These are phyloP conservation scores for Acromyrmex charruanus DNA, from an alignment of 1,140 invertebrate genomes.

Conservation along the genomic window DNA sequence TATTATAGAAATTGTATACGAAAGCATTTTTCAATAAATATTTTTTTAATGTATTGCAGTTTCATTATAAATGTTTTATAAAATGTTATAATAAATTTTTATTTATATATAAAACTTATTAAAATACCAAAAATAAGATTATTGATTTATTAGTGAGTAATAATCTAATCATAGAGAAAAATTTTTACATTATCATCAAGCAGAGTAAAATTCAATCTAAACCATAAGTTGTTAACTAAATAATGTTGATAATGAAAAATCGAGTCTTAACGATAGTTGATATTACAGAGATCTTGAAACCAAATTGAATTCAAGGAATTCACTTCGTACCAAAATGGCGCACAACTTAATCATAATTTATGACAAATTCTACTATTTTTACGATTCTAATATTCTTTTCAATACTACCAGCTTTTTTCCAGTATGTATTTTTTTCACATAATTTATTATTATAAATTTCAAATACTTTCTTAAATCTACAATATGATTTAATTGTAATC, in stretches of 20 bases:
- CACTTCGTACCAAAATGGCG: neutral
- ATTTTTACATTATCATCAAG: too few relatives aligned
- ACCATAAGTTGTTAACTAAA: neutral
- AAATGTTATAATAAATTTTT: neutral
- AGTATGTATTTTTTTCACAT: too few relatives aligned
- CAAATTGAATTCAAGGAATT: neutral
- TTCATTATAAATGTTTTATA: constrained; percentile 10
- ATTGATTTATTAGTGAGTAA: too few relatives aligned
- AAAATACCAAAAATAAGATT: neutral
- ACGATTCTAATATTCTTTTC: too few relatives aligned
- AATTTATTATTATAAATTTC: too few relatives aligned
- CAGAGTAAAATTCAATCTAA: too few relatives aligned
- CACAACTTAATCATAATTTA: too few relatives aligned
- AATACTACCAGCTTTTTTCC: too few relatives aligned
- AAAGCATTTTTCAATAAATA: neutral
- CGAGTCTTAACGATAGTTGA: neutral
- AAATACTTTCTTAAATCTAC: too few relatives aligned
- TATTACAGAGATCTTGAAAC: neutral
- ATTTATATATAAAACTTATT: neutral
- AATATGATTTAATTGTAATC: too few relatives aligned
- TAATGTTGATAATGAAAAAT: neutral
- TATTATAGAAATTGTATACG: neutral
- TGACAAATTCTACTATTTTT: too few relatives aligned
- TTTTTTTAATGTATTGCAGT: neutral
- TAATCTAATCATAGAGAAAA: too few relatives aligned